Conservation (phyloP, 2,797 vertebrate genomes). For the Esox lucius region DNA sequence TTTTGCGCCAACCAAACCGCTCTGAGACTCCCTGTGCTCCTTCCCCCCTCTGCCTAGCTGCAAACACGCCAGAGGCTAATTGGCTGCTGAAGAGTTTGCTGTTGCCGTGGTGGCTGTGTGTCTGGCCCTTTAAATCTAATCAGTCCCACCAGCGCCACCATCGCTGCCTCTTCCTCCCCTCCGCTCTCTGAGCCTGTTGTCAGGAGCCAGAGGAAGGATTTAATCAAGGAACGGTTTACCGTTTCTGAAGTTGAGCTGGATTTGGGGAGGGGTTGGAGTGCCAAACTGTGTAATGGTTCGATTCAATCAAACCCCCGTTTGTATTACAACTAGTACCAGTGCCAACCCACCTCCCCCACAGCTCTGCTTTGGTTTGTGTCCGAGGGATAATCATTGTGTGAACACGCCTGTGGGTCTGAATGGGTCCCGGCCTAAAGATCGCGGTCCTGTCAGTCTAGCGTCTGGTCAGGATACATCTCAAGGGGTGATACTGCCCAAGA, state of each 20-base stretch:
- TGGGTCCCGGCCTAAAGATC: too few species aligned
- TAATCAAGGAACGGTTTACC: background rate
- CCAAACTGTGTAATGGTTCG: background rate
- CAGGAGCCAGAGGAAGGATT: background rate
- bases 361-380: too few species aligned
- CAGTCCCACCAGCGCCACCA: slow-evolving; percentile 19
- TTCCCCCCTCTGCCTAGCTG: background rate
- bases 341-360: too few species aligned
- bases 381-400: too few species aligned
- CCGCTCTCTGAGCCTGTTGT: slow-evolving; percentile 1
- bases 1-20: background rate
- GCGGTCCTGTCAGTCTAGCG: background rate
- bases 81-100: slow-evolving; percentile 6
- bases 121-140: slow-evolving; percentile 15
- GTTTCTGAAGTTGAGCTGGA: background rate
- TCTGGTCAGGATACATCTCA: background rate
- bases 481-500: background rate
- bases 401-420: too few species aligned
- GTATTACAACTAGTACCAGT: too few species aligned
- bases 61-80: background rate
- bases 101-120: slow-evolving; percentile 7
- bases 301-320: too few species aligned
- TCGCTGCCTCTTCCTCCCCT: background rate
- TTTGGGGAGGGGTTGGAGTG: background rate
- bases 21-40: background rate